Evolutionary conservation across 2,113 vertebrate genomes (phyloP), one percentile per base, ranked within the genome.

Genomic region (Oreochromis niloticus): DNA sequence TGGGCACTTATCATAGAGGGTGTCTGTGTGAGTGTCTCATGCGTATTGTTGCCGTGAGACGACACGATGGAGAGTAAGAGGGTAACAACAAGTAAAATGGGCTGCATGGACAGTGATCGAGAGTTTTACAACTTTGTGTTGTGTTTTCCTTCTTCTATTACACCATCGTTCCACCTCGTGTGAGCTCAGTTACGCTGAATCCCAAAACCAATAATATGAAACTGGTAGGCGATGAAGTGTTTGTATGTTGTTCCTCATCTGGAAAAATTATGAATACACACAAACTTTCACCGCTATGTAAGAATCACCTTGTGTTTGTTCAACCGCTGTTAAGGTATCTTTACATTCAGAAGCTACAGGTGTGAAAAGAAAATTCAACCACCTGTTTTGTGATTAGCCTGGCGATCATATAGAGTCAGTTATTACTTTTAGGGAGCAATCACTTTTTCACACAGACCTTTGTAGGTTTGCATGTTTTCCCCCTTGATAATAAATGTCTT

Each of bases 391-490:
- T 19, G 41, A 48, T 48, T 1, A 48, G 68, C 9, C 8, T 48
- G 22, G 1, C 6, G 14, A 73, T 46, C 68, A 4, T 46, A 46
- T 22, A 14, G 4, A 59, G n/a, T 55, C 54, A 4, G 54, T 24
- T 6, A 56, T 24, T 56, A 63, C 9, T 63, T 63, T 63, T n/a
- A 36, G 9, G 2, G 1, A 3, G 32, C 4, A 4, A n/a, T 36
- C 9, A 19, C 32, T 63, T 63, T 63, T 63, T 11, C 32, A 36
- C 59, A 63, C 59, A 63, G 59, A 16, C 9, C 32, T 19, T 36
- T 36, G 59, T n/a, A 19, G 57, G 0, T 63, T 0, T 34, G 59
- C 30, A 61, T 61, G 0, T 6, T 36, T 19, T 0, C 3, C 30
- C 16, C 59, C 16, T 61, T 61, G 16, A 61, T 0, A 19, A 61